Evolutionary conservation across 2,888 invertebrate genomes (phyloP).

Genomic region (Schizotus pectinicornis): DNA sequence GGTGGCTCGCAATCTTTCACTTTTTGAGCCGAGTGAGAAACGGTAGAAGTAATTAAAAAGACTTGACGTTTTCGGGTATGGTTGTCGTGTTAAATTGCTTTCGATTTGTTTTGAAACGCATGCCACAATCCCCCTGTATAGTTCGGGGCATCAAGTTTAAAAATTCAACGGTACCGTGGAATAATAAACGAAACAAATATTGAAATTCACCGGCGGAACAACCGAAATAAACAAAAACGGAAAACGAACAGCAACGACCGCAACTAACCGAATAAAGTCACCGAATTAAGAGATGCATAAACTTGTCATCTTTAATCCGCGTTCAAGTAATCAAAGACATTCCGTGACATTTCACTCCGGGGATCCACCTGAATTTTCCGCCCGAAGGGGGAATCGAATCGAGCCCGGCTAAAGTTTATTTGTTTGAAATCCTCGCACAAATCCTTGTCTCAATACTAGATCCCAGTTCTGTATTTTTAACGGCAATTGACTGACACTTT

Average conservation of each 20-base stretch:
- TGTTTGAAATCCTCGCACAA: constrained; percentile 37
- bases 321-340: constrained; percentile 43
- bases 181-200: constrained; percentile 21
- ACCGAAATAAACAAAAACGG: constrained; percentile 21
- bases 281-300: constrained; percentile 32
- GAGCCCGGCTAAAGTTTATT: constrained; percentile 38
- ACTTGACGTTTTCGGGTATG: no score
- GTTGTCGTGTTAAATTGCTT: no score
- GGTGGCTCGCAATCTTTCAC: no score
- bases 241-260: not conserved
- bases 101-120: no score
- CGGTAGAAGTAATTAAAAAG: no score
- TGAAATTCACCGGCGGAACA: constrained; percentile 20
- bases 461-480: constrained; percentile 28
- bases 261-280: constrained; percentile 13
- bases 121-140: no score
- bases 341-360: constrained; percentile 43
- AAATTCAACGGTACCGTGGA: constrained; percentile 7
- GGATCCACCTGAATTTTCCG: constrained; percentile 41
- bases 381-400: constrained; percentile 35
- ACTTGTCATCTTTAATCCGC: constrained; percentile 45
- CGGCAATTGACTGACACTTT: constrained; percentile 23
- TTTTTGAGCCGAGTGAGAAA: no score
- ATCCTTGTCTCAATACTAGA: constrained; percentile 28
- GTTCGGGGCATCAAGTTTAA: not conserved